Evolutionary conservation across 2,797 vertebrate genomes (phyloP).

Genomic region (Epinephelus awoara): DNA sequence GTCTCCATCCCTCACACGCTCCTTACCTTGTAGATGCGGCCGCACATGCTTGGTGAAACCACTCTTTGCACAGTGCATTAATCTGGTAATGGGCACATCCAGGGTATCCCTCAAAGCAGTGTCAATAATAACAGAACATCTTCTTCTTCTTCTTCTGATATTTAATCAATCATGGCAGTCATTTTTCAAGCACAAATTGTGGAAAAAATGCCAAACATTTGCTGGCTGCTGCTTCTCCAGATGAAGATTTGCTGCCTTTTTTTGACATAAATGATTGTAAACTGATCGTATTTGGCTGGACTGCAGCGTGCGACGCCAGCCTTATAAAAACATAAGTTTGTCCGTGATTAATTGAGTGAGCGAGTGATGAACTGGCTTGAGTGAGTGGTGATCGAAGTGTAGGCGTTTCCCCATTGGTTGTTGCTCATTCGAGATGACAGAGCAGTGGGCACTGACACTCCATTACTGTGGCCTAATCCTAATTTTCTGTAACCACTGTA

Average conservation of each 20-base stretch:
- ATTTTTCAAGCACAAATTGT: neutral
- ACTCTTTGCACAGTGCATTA: neutral
- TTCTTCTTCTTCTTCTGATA: neutral
- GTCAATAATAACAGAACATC: neutral
- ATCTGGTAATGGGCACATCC: neutral
- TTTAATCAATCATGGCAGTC: neutral
- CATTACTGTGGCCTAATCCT: no score
- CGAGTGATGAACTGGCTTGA: no score
- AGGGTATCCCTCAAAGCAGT: neutral
- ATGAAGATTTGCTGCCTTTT: neutral
- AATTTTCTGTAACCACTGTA: no score
- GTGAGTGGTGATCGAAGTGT: no score
- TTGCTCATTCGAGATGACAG: no score
- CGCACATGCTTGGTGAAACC: accelerated
- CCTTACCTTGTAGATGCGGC: neutral
- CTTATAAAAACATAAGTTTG: no score
- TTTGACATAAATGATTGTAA: neutral
- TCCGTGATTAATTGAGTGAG: no score
- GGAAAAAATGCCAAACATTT: neutral
- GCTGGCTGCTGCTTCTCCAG: neutral
- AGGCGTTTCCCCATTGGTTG: no score
- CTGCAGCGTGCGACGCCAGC: no score
- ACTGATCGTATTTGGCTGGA: no score
- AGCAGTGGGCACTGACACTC: no score
- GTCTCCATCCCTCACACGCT: neutral